A percentile compares a stretch with the other conserved stretches of the same genome.
These are phyloP conservation scores for Oligia latruncula DNA, from an alignment of 2,888 invertebrate species.

Conservation along the genomic window DNA sequence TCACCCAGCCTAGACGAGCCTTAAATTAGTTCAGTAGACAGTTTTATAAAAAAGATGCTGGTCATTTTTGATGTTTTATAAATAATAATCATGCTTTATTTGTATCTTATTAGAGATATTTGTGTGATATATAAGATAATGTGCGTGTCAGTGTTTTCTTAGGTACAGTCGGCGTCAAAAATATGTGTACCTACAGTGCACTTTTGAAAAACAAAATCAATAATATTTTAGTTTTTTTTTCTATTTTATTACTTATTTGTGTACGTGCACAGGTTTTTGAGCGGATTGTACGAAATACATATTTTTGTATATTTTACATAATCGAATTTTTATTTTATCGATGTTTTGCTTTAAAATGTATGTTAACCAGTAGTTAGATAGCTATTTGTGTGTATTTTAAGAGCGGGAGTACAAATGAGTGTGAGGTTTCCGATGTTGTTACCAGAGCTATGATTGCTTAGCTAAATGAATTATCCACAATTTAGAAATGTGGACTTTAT, in stretches of 20 bases:
- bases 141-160: conserved; percentile 55
- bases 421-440: conserved; percentile 46
- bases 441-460: conserved; percentile 52
- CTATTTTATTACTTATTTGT: not conserved
- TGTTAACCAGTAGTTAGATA: conserved; percentile 63
- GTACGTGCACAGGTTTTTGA: conserved; percentile 39
- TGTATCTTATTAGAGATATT: conserved; percentile 41
- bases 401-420: conserved; percentile 65
- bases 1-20: not conserved
- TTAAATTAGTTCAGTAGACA: conserved; percentile 47
- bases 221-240: not conserved
- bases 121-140: conserved; percentile 56
- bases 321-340: conserved; percentile 49
- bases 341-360: conserved; percentile 63
- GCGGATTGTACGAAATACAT: conserved; percentile 51
- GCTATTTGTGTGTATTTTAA: conserved; percentile 63
- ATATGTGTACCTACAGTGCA: conserved; percentile 32
- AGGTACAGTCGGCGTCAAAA: conserved; percentile 56
- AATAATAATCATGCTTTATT: conserved; percentile 51
- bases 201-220: not conserved
- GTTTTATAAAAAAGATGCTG: conserved; percentile 70
- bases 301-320: conserved; percentile 66
- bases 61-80: conserved; percentile 68
- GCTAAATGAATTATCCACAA: conserved; percentile 48
- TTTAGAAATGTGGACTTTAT: conserved; percentile 49